Conservation (phyloP, 2,888 invertebrate species). For the Mesopsocus fuscifrons region DNA sequence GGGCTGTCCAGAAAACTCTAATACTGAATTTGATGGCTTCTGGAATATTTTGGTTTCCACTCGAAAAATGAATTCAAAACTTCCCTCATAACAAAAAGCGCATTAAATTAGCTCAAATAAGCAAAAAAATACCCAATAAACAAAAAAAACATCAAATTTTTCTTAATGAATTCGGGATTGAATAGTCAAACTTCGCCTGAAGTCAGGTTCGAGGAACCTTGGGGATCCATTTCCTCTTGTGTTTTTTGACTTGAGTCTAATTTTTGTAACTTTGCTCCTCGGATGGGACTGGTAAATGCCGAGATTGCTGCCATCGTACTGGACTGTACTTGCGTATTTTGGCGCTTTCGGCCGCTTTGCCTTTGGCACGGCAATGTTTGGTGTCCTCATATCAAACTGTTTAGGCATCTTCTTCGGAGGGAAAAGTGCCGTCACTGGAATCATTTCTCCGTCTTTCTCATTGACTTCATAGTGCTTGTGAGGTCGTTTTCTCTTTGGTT, state of each 20-base stretch:
- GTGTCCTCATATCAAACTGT: background rate
- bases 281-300: background rate
- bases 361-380: background rate
- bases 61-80: too few relatives aligned
- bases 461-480: slow-evolving; percentile 1
- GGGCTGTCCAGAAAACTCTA: too few relatives aligned
- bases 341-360: background rate
- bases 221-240: background rate
- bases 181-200: background rate
- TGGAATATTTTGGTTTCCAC: too few relatives aligned
- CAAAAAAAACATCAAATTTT: too few relatives aligned
- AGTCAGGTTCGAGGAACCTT: background rate
- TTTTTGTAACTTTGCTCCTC: background rate
- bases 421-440: background rate
- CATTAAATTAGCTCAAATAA: too few relatives aligned
- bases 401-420: background rate
- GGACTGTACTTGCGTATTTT: background rate
- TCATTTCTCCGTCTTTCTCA: background rate
- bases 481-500: background rate
- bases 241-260: background rate
- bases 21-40: too few relatives aligned
- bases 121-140: too few relatives aligned
- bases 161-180: background rate
- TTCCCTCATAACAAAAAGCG: too few relatives aligned
- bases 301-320: background rate